These are phyloP conservation scores for Trematocara nigrifrons DNA, from an alignment of 2,113 vertebrate species.

Conservation along the genomic window DNA sequence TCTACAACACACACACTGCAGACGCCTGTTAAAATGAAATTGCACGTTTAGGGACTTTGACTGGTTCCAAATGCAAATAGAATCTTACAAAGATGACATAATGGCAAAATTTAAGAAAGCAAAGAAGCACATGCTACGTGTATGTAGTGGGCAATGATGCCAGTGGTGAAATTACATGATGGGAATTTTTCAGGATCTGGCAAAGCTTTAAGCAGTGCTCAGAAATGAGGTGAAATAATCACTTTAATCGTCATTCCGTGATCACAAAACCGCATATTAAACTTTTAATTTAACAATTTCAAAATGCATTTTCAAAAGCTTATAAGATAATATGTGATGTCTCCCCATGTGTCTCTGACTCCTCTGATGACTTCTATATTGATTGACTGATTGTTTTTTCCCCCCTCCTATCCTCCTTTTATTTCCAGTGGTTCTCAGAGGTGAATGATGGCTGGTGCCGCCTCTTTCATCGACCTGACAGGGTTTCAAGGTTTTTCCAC, in stretches of 20 bases:
- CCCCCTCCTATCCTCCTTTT: not conserved
- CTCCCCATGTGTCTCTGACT: not conserved
- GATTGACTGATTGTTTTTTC: constrained; percentile 7
- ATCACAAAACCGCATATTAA: not conserved
- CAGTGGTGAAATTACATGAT: not conserved
- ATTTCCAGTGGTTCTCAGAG: not conserved
- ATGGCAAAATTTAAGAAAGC: not conserved
- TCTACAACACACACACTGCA: not conserved
- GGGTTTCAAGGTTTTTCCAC: constrained; percentile 33
- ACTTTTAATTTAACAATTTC: not conserved
- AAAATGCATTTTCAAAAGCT: not conserved
- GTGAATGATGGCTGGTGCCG: constrained; percentile 30
- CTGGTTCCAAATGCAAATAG: not conserved
- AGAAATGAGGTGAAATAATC: not conserved
- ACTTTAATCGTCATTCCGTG: not conserved
- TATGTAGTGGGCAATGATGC: not conserved
- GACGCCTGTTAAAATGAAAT: not conserved
- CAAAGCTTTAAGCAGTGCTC: not conserved
- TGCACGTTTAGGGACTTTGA: not conserved
- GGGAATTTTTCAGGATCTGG: not conserved
- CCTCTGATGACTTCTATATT: constrained; percentile 10
- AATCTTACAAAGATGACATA: not conserved
- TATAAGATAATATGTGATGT: not conserved
- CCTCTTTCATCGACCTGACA: constrained; percentile 38
- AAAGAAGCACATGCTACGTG: not conserved